These are phyloP conservation scores for Lepidurus apus DNA, from an alignment of 1,140 invertebrate genomes.

Conservation along the genomic window DNA sequence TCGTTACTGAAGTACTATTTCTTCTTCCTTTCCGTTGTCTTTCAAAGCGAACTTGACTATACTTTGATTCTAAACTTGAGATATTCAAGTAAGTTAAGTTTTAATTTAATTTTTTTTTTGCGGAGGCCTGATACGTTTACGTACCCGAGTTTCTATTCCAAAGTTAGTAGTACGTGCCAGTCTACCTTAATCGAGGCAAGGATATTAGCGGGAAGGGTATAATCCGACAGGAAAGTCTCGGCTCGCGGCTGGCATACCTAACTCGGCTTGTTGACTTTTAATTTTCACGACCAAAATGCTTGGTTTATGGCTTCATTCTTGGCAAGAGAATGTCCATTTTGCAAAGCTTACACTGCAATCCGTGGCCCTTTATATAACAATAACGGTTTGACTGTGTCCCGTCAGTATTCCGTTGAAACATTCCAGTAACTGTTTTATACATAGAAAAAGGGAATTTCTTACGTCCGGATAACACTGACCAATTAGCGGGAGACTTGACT, in stretches of 20 bases:
- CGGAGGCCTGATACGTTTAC: background rate
- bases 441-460: background rate
- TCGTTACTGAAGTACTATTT: background rate
- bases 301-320: constrained; percentile 12
- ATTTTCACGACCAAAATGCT: background rate
- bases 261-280: constrained; percentile 8
- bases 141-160: background rate
- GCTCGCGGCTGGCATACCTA: constrained; percentile 7
- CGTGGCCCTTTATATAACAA: background rate
- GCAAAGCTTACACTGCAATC: too few relatives aligned
- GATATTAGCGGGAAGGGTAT: background rate
- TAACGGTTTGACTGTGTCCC: background rate
- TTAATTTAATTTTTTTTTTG: background rate
- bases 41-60: background rate
- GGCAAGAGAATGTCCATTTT: background rate
- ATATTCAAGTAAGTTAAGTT: background rate
- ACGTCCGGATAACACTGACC: background rate
- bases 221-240: constrained; percentile 1
- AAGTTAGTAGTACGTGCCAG: background rate
- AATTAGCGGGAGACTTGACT: background rate
- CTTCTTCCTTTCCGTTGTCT: background rate
- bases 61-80: background rate
- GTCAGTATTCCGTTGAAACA: background rate
- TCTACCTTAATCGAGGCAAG: background rate
- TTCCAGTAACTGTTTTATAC: background rate